Base-by-base conservation (phyloP, 2,888 invertebrate species). In the Brachyopa scutellaris region DNA sequence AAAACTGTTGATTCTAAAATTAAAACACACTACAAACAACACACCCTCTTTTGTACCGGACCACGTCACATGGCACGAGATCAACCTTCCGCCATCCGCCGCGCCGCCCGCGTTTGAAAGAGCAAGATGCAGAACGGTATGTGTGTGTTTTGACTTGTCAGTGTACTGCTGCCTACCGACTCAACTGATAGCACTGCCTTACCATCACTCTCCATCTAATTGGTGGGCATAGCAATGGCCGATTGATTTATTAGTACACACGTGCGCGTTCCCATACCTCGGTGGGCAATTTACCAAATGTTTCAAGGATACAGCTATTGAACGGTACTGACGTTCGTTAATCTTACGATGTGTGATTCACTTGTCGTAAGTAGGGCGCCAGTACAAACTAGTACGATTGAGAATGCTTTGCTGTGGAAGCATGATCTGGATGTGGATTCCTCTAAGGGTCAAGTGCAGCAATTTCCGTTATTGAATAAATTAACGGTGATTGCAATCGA, bases 1-100 rank as follows among this genome's bases (percentile, higher is more conserved):
- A 69, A 80, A 64, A 57, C 19, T 45, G 21, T 73, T 79, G 49
- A 76, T 51, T 64, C 69, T 70, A 29, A 64, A 73, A 55, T 62
- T 62, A 62, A 62, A 73, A 64, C 29, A 36, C n/a, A n/a, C n/a
- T n/a, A n/a, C n/a, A 36, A 17, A 15, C 13, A 64, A 78, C 80
- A 76, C 80, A 74, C 80, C 80, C 76, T 76, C 76, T 80, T 80
- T 80, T 69, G 33, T 7, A 69, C 49, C 17, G 19, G 6, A 49
- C 31, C 31, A 76, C 80, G 80, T 80, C 80, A 76, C 57, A 45
- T 13, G 21, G 51, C 15, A 57, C 57, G 69, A 57, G 62, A 69
- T 64, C 31, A 26, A 7, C 13, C 23, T 9, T 11, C 21, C 7
- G 29, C 9, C 9, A 9, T 29, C 33, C n/a, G n/a, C n/a, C n/a